These are phyloP conservation scores for Neosilurus mollespiculum DNA, from an alignment of 2,797 vertebrate species.

Conservation along the genomic window DNA sequence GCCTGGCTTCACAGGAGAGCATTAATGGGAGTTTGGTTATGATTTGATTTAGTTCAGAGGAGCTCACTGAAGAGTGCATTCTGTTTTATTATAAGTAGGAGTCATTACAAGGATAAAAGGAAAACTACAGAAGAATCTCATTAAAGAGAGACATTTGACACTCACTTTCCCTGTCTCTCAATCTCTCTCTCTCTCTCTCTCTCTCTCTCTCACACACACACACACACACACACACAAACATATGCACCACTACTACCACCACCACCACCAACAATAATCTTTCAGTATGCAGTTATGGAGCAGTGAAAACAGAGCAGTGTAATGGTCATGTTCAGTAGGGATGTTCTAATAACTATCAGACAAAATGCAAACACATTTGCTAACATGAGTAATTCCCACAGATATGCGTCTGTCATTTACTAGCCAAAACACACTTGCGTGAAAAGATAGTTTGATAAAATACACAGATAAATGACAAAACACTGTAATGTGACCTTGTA, in stretches of 20 bases:
- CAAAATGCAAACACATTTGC: not conserved
- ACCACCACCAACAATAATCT: too few relatives aligned
- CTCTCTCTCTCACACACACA: not conserved
- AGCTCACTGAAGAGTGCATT: conserved; percentile 27
- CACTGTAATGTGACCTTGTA: not conserved
- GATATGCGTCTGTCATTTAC: not conserved
- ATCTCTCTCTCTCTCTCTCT: not conserved
- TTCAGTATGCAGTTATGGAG: not conserved
- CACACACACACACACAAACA: conserved; percentile 20
- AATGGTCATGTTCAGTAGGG: not conserved
- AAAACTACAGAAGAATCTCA: conserved; percentile 24
- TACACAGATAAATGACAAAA: not conserved
- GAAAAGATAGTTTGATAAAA: conserved; percentile 14
- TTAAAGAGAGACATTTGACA: conserved; percentile 32
- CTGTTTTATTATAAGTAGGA: conserved; percentile 30
- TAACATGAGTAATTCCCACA: not conserved
- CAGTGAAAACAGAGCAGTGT: not conserved
- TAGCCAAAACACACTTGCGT: not conserved
- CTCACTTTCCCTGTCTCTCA: not conserved
- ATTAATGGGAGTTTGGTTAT: conserved; percentile 36
- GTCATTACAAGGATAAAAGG: conserved; percentile 36
- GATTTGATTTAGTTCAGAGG: conserved; percentile 35
- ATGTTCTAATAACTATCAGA: not conserved
- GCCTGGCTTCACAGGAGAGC: conserved; percentile 16
- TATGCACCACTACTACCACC: not conserved